Evolutionary conservation across 2,113 vertebrate species (phyloP), one percentile per base, ranked within the genome.

Genomic region (Barbus barbus): DNA sequence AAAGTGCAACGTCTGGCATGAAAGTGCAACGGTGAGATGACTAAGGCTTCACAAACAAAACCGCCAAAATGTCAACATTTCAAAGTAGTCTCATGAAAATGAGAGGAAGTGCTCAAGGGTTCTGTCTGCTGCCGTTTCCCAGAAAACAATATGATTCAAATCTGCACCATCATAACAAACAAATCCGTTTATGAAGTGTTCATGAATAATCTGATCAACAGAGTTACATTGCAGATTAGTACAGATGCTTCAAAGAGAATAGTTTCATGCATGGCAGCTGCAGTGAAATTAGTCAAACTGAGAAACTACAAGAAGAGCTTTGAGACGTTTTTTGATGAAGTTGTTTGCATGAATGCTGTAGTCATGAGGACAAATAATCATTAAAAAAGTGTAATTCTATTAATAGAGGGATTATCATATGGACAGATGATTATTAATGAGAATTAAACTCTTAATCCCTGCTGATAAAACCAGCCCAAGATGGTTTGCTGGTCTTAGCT

Each of bases 71-170:
- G n/a, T n/a, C n/a, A n/a, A n/a, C 38, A 69, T 83, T 72, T 73
- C 20, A 83, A 53, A 72, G 18, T 33, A 33, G 51, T 44, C 48
- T 53, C 61, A 69, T 33, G 46, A 24, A 85, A 87, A 82, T 33
- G 4, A 78, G 81, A 11, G 75, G 73, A 83, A 83, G 73, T 82
- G 26, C 61, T 51, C n/a, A 81, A 16, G 28, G 5, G 18, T 58
- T 36, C 3, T 3, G 13, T 77, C 9, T 48, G 24, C 18, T 31
- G 18, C 14, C 1, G 28, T 75, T 84, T 78, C 72, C 22, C 76
- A 82, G 78, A 85, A 82, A 87, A 53, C 71, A 69, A 58, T 73
- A n/a, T 26, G 0, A 46, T 72, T 61, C 65, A 78, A 65, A 84
- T 73, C 53, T 22, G 28, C 36, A 20, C 41, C 36, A 24, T 71